Base-by-base conservation (phyloP, 2,797 vertebrate genomes). In the Pitangus sulphuratus region DNA sequence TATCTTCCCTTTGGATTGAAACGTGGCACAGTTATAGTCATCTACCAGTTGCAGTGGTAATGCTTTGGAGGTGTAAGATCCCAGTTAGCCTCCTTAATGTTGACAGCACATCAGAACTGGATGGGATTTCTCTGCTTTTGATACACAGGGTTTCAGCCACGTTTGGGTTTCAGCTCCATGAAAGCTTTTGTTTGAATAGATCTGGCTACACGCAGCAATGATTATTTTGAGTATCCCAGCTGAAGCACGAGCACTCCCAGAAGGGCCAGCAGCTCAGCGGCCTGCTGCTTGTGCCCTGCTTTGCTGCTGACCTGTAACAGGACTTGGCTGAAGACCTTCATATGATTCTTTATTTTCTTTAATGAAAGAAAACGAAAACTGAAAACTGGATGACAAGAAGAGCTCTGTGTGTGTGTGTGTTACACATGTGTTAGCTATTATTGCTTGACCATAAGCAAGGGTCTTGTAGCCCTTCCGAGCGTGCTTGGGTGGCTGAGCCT, bases 181-280 rank as follows among this genome's bases (percentile, higher is more conserved):
- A 33, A 62, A 58, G 50, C n/a, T 6, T 78, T 74, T 33, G 33
- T 61, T 26, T 54, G 40, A 33, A 56, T 53, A 89, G 35, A 14
- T 64, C 26, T 64, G 42, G 15, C 40, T 35, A 12, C 33, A 31
- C 4, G 28, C 12, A 18, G 20, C 26, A 76, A 26, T 24, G 28
- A 10, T 64, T 40, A 58, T 48, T 74, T 47, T 60, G 18, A 62
- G 74, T 54, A 64, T 58, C 47, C 35, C 20, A n/a, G 15, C 11
- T 28, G 40, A 39, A 75, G 66, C 3, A 0, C 1, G 2, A 48
- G 21, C 1, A 1, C 24, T 77, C 26, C 48, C 4, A 1, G 24
- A 33, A 82, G 16, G 66, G 50, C 28, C 66, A 25, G 50, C 24
- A 33, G 35, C 50, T 57, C 8, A 3, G 28, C 1, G 15, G 30